These are phyloP conservation scores for Catharus fuscescens DNA, from an alignment of 2,113 vertebrate species.

Conservation along the genomic window DNA sequence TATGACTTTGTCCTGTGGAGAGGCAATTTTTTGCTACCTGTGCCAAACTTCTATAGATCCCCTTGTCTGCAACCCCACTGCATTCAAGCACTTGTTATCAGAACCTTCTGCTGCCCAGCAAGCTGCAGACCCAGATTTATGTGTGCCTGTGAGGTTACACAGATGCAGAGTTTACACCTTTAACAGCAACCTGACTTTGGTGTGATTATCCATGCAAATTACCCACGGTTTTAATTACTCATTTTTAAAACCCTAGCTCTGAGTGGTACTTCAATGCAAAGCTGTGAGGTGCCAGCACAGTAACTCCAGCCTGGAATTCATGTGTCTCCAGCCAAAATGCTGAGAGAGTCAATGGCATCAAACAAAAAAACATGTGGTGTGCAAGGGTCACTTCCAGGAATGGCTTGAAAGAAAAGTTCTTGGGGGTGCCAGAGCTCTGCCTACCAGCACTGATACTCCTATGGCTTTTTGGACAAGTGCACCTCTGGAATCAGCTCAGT, in stretches of 20 bases:
- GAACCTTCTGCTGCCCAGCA: background rate
- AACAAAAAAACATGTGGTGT: background rate
- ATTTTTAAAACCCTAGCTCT: background rate
- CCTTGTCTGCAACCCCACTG: background rate
- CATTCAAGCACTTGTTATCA: background rate
- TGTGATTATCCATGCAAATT: background rate
- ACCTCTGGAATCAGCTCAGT: background rate
- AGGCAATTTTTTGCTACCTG: background rate
- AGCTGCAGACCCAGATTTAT: background rate
- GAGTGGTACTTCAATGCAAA: background rate
- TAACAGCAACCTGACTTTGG: background rate
- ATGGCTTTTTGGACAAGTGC: background rate
- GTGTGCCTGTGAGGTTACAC: background rate
- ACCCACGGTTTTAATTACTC: background rate
- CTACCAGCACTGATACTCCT: background rate
- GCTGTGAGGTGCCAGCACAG: background rate
- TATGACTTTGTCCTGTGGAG: background rate
- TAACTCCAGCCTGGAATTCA: background rate
- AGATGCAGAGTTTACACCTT: background rate
- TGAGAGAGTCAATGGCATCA: background rate
- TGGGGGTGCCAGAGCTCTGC: background rate
- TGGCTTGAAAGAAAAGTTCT: background rate
- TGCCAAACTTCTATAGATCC: background rate
- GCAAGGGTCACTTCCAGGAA: background rate
- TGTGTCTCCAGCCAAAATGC: background rate